Base-by-base conservation (phyloP, 2,888 invertebrate genomes). In the Noctua janthina region DNA sequence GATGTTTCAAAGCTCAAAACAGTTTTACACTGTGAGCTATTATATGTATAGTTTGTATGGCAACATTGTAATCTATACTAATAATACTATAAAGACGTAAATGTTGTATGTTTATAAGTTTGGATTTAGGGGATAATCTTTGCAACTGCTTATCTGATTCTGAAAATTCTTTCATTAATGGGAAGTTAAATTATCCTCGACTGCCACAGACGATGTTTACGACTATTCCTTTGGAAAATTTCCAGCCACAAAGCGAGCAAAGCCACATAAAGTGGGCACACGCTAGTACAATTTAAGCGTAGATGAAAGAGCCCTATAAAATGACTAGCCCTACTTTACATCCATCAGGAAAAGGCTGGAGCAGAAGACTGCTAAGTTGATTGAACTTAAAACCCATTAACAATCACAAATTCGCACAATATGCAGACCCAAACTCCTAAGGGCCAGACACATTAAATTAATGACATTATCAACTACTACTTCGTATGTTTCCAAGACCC, bases 401-500 rank as follows among this genome's bases (percentile, higher is more conserved):
- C n/a, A 56, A 29, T 39, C 11, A 15, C 17, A n/a, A 59, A 20
- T 7, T 23, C 17, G 7, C 20, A 13, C 13, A 13, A 54, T 82
- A 74, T 43, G 39, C 39, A 20, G 2, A 43, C 15, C 6, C 1
- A 56, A 74, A 67, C 49, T 78, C 2, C 29, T 23, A 62, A 59
- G 1, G 11, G n/a, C 51, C 39, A 83, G 69, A 78, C 84, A 15
- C 46, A 56, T 77, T 83, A 49, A 43, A 83, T 66, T 83, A 81
- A 83, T 66, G 23, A 70, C 39, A 77, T 83, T 49, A 81, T 66
- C 81, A 70, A 84, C 49, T 83, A 43, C 11, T 20, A 64, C 29
- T 13, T 13, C 87, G 83, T 88, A 79, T 88, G 84, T 88, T 82
- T 82, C 20, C 78, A 72, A 35, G n/a, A 15, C 35, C 15, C 43